Evolutionary conservation across 2,797 vertebrate species (phyloP), one percentile per base, ranked within the genome.

Genomic region (Emys orbicularis): DNA sequence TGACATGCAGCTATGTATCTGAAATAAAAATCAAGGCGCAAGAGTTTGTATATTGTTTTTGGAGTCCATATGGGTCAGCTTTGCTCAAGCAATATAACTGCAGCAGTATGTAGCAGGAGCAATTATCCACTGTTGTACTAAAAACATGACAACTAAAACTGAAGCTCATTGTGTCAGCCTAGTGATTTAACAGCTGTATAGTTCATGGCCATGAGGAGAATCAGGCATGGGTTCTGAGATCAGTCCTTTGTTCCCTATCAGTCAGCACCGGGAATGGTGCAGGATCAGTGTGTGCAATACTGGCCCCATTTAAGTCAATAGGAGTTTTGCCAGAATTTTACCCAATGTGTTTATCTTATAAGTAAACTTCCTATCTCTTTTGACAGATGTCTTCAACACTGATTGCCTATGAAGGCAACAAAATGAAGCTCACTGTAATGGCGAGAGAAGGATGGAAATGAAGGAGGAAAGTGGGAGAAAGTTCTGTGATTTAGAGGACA

Each of bases 11-110:
- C 79, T 79, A 37, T 0, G 1, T 56, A 93, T 54, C 87, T 89
- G 93, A 95, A 94, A 95, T 87, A 90, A 92, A 72, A 83, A 95
- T 93, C 90, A 86, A 90, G 94, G 82, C 93, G 84, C 77, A 91
- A 88, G 19, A 72, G 89, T 90, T 27, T 76, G 25, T 8, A 76
- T 27, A 47, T 29, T 88, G 83, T 87, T 96, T 95, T 87, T 44
- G 59, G 89, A 90, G 84, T 10, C 94, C 94, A 90, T 91, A 84
- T 79, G 74, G 89, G 96, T 86, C 90, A 97, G 79, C 57, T 95
- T 10, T 90, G 89, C 81, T 84, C 37, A 13, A 44, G 12, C 12
- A 76, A 76, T 16, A 44, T 11, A 10, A 25, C 37, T 76, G 13
- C 72, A 37, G 21, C 68, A 37, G 68, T 41, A 72, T 23, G 54